phyloP scores from a whole-genome alignment of 2,113 vertebrate genomes.

The Corythoichthys haematopterus region DNA sequence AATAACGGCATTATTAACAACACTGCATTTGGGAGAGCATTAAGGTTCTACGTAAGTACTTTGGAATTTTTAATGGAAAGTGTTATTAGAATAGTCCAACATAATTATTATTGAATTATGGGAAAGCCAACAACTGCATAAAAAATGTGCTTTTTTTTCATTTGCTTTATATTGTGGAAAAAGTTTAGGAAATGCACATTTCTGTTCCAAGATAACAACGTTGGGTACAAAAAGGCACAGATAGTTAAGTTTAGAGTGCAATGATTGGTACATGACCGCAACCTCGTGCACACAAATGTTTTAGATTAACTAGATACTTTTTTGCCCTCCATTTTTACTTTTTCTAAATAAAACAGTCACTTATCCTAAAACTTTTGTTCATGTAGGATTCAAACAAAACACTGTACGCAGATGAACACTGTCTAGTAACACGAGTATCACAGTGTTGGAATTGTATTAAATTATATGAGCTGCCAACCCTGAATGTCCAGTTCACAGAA shows the following conservation, averaged over 20 bases:
- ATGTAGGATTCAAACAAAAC: background rate
- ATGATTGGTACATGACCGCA: background rate
- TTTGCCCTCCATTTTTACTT: background rate
- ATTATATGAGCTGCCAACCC: background rate
- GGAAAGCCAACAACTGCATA: background rate
- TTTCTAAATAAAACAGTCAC: background rate
- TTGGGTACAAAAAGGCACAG: background rate
- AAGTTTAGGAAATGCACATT: background rate
- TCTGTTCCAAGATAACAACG: background rate
- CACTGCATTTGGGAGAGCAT: no score
- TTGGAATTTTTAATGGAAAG: no score
- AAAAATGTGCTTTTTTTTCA: background rate
- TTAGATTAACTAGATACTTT: background rate
- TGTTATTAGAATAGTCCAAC: no score
- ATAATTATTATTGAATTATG: no score
- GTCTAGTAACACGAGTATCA: background rate
- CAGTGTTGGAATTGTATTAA: background rate
- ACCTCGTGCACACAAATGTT: background rate
- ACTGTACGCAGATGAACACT: background rate
- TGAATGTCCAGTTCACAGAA: conserved; percentile 1
- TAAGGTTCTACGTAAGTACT: no score
- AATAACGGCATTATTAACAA: no score
- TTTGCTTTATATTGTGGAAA: background rate
- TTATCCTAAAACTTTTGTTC: background rate
- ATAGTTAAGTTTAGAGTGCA: background rate